phyloP scores from a whole-genome alignment of 2,888 invertebrate species.

The Dasypolia templi region DNA sequence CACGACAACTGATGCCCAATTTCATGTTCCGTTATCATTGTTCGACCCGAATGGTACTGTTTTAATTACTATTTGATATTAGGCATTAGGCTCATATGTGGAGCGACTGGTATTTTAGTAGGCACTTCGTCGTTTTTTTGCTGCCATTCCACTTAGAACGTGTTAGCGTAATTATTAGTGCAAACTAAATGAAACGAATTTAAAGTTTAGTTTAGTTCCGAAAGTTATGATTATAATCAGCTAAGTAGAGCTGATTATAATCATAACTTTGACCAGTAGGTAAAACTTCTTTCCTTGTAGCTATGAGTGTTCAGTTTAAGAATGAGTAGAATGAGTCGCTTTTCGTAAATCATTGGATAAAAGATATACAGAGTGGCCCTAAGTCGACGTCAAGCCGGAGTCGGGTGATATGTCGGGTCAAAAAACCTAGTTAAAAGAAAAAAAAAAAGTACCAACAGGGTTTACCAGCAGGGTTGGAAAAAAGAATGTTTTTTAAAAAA shows the following conservation, averaged over 20 bases:
- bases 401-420: too few species aligned
- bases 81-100: slow-evolving; percentile 52
- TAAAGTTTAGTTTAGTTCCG: slow-evolving; percentile 12
- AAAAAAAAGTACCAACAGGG: too few species aligned
- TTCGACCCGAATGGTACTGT: slow-evolving; percentile 38
- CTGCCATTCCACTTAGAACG: slow-evolving; percentile 6
- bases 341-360: background rate
- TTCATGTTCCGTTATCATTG: slow-evolving; percentile 49
- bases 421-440: too few species aligned
- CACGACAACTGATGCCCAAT: slow-evolving; percentile 37
- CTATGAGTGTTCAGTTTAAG: background rate
- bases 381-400: too few species aligned
- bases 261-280: slow-evolving; percentile 4
- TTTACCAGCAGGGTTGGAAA: too few species aligned
- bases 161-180: slow-evolving; percentile 52
- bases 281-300: background rate
- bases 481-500: too few species aligned
- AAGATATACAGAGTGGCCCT: background rate
- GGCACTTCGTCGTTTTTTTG: slow-evolving; percentile 42
- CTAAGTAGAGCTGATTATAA: too few species aligned
- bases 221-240: slow-evolving; percentile 23
- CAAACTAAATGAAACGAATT: slow-evolving; percentile 44
- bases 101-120: slow-evolving; percentile 28
- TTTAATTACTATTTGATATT: slow-evolving; percentile 58
- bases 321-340: background rate